A percentile compares a stretch with the other conserved stretches of the same genome.
phyloP scores from a whole-genome alignment of 2,797 vertebrate genomes.

The Crenuchus spilurus region DNA sequence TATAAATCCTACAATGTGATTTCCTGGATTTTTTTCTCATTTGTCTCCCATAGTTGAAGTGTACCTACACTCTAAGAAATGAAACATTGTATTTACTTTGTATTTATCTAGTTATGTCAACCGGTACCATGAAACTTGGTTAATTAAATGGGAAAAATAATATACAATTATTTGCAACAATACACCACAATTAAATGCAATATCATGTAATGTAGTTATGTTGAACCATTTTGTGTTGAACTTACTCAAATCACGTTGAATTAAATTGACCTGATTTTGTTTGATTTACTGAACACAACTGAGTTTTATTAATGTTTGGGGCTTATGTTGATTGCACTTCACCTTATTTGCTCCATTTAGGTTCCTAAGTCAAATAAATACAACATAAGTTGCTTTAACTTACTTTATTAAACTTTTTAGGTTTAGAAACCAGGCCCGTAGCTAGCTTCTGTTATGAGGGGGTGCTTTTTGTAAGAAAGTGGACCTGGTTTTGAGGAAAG shows the following conservation, averaged over 20 bases:
- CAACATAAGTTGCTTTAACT: slow-evolving; percentile 1
- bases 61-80: background rate
- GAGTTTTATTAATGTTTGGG: too few relatives aligned
- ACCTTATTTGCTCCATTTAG: background rate
- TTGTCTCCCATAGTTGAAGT: too few relatives aligned
- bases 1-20: too few relatives aligned
- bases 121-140: background rate
- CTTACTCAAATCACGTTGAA: background rate
- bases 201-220: background rate
- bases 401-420: slow-evolving; percentile 2
- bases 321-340: too few relatives aligned
- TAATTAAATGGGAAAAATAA: background rate
- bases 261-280: background rate
- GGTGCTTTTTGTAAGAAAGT: too few relatives aligned
- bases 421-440: too few relatives aligned
- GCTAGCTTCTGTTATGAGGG: too few relatives aligned
- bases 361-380: background rate
- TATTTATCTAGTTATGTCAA: slow-evolving; percentile 1
- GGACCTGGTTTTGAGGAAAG: too few relatives aligned
- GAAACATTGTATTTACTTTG: background rate
- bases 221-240: background rate
- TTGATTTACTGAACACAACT: background rate
- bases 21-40: too few relatives aligned
- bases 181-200: background rate
- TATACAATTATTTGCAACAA: slow-evolving; percentile 1